A percentile compares a stretch with the other conserved stretches of the same genome.
Evolutionary conservation across 2,888 invertebrate genomes (phyloP).

Genomic region (Drosophila acutilabella): DNA sequence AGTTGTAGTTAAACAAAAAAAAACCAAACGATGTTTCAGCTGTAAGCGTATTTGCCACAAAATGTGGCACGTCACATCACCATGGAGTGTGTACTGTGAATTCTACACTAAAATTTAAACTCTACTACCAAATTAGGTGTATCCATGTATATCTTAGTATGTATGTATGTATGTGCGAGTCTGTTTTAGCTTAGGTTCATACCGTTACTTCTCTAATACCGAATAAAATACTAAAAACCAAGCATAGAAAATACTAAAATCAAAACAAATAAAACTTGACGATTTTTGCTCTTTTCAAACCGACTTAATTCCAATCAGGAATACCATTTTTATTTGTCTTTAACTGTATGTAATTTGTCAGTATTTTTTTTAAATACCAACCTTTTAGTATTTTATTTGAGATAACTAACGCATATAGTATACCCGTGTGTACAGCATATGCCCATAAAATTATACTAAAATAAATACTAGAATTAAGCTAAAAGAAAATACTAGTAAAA

Average conservation of each 20-base stretch:
- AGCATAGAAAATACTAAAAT: constrained; percentile 22
- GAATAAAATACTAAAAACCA: constrained; percentile 1
- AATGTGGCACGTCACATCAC: constrained; percentile 13
- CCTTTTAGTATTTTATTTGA: not conserved
- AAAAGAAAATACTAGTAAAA: constrained; percentile 37
- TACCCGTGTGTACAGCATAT: constrained; percentile 18
- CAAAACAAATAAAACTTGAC: not conserved
- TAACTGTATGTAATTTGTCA: constrained; percentile 2
- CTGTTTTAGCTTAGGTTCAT: constrained; percentile 23
- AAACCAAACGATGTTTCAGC: constrained; percentile 69
- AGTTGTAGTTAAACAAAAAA: constrained; percentile 69
- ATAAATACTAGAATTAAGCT: constrained; percentile 35
- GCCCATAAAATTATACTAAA: constrained; percentile 12
- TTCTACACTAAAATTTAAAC: constrained; percentile 33
- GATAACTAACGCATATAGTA: constrained; percentile 1
- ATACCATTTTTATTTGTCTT: not conserved
- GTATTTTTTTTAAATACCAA: not conserved
- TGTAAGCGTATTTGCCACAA: constrained; percentile 60
- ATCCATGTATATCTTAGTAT: not conserved
- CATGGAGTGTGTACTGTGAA: constrained; percentile 14
- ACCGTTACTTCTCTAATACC: constrained; percentile 41
- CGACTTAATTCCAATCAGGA: constrained; percentile 34
- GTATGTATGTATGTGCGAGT: constrained; percentile 9
- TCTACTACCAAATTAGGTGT: constrained; percentile 41
- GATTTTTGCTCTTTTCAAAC: constrained; percentile 1